Base-by-base conservation (phyloP, 2,797 vertebrate species). In the Hephaestus fuliginosus region DNA sequence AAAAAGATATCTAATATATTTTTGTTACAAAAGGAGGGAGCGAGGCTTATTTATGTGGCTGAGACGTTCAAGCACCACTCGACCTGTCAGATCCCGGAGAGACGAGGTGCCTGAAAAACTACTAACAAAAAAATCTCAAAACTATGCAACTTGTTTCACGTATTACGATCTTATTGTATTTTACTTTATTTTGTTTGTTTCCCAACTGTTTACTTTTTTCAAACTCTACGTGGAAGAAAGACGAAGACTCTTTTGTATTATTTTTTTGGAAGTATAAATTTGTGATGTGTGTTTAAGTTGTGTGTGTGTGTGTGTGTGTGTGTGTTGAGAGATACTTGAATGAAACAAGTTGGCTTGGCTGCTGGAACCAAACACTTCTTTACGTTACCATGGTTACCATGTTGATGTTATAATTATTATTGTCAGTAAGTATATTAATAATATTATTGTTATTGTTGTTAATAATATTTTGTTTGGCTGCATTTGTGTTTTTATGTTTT, bases 311-410 rank as follows among this genome's bases (percentile, higher is more conserved):
- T 74, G 80, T 72, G 67, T 52, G 84, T 82, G 85, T 87, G 87
- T 58, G 89, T 92, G 94, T 96, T 95, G 96, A 97, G 95, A 98
- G 97, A 99, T 98, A 99, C 98, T 99, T 99, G 98, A 99, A 99
- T 96, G 97, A 97, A 97, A 97, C 92, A 96, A 96, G 97, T 98
- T 98, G 97, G 97, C 97, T 95, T 94, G 96, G 97, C 96, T 98
- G 97, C 97, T 98, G 97, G 97, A 97, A 97, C 96, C 97, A 99
- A 99, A 99, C 97, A 96, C 96, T 97, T 98, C 96, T 97, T 96
- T 97, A 97, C 95, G 92, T 95, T 95, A 91, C 91, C 91, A 87
- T 93, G 95, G 93, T 93, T 86, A 87, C 74, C 78, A 66, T 82
- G 80, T 87, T 83, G 73, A 78, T 89, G 82, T 85, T 89, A 80